phyloP scores from a whole-genome alignment of 1,140 invertebrate genomes.

The Caenorhabditis remanei region DNA sequence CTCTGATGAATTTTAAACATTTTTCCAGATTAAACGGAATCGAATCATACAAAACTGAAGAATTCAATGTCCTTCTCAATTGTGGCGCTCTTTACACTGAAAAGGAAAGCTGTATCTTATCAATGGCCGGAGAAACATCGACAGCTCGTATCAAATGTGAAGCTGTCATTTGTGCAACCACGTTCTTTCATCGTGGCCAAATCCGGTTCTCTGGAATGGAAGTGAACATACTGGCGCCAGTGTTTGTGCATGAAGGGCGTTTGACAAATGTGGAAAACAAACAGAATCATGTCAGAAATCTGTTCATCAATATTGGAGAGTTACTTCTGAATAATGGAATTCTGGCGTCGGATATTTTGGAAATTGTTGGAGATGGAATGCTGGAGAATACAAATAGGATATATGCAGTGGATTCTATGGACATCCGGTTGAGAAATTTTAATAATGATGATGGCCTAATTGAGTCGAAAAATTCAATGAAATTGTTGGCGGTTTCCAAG shows the following conservation, averaged over 20 bases:
- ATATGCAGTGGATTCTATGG: conserved; percentile 56
- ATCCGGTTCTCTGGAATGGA: conserved; percentile 40
- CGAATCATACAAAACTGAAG: conserved; percentile 14
- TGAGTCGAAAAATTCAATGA: conserved; percentile 57
- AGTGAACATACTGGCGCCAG: conserved; percentile 37
- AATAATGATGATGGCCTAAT: conserved; percentile 60
- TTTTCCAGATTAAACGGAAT: conserved; percentile 45
- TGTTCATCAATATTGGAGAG: conserved; percentile 42
- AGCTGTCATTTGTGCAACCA: conserved; percentile 47
- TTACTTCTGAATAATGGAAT: conserved; percentile 53
- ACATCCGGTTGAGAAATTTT: conserved; percentile 51
- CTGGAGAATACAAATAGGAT: conserved; percentile 59
- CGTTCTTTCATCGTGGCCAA: conserved; percentile 51
- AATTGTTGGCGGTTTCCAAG: conserved; percentile 38
- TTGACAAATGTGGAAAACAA: conserved; percentile 40
- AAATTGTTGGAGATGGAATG: conserved; percentile 53
- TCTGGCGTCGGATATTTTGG: conserved; percentile 40
- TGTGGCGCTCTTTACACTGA: conserved; percentile 14
- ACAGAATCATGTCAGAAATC: conserved; percentile 55
- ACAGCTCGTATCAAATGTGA: conserved; percentile 15
- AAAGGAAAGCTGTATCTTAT: conserved; percentile 12
- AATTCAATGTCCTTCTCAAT: conserved; percentile 54
- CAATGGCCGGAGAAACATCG: conserved; percentile 15
- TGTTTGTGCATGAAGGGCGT: conserved; percentile 44
- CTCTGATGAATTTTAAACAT: background rate